phyloP scores from a whole-genome alignment of 2,888 invertebrate genomes.

The Spialia ferax region DNA sequence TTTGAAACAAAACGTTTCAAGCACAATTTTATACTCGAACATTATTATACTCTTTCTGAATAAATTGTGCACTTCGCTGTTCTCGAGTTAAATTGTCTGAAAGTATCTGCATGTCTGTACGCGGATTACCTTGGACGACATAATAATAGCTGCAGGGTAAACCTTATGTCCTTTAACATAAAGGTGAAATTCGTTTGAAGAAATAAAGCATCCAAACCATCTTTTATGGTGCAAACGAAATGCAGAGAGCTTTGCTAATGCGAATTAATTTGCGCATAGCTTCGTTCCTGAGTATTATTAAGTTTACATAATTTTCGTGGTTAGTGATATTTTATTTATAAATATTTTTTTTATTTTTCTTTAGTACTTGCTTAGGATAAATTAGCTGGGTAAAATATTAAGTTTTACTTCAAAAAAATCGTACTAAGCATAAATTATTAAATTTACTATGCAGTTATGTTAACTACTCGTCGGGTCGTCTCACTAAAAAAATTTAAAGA shows the following conservation, averaged over 20 bases:
- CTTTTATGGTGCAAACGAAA: conserved; percentile 26
- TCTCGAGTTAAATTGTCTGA: conserved; percentile 35
- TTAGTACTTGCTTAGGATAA: too few relatives aligned
- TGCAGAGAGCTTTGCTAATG: conserved; percentile 27
- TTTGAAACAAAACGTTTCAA: background rate
- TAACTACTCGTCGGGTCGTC: too few relatives aligned
- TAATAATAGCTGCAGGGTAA: background rate
- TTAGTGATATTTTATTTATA: background rate
- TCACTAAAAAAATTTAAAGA: too few relatives aligned
- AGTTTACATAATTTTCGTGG: conserved; percentile 15
- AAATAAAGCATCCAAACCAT: background rate
- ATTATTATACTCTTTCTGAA: background rate
- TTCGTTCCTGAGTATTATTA: conserved; percentile 9
- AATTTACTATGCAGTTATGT: too few relatives aligned
- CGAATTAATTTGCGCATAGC: conserved; percentile 32
- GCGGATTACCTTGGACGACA: conserved; percentile 13
- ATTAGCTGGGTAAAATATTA: too few relatives aligned
- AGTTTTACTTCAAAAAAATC: too few relatives aligned
- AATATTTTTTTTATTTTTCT: too few relatives aligned
- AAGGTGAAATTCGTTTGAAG: background rate
- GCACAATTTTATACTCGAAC: conserved; percentile 4
- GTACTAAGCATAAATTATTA: too few relatives aligned
- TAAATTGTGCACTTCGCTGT: conserved; percentile 16
- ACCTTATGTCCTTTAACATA: background rate
- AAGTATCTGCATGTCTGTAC: conserved; percentile 32